These are phyloP conservation scores for Cyclopterus lumpus DNA, from an alignment of 2,797 vertebrate genomes.

Conservation along the genomic window DNA sequence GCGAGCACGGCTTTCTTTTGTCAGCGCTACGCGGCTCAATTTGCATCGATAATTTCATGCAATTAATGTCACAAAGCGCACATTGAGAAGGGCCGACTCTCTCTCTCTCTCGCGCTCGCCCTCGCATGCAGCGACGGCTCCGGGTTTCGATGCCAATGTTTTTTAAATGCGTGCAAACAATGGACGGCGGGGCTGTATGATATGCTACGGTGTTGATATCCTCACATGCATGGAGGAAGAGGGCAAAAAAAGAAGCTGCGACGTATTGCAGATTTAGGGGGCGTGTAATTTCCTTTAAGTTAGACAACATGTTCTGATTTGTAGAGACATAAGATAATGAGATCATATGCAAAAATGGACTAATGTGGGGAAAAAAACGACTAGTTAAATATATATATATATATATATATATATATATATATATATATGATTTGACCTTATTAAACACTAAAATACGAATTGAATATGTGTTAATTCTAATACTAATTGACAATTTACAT, in stretches of 20 bases:
- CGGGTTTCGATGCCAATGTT: slow-evolving; percentile 18
- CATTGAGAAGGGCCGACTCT: slow-evolving; percentile 2
- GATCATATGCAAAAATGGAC: not conserved
- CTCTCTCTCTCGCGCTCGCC: not conserved
- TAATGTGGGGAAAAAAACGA: not conserved
- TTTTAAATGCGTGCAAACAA: slow-evolving; percentile 19
- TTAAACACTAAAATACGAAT: not conserved
- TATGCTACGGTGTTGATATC: slow-evolving; percentile 18
- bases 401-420: not conserved
- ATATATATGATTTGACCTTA: not conserved
- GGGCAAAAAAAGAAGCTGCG: not conserved
- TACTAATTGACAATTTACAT: not conserved
- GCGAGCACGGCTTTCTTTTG: slow-evolving; percentile 30
- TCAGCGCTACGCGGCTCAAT: slow-evolving; percentile 14
- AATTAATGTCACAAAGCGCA: slow-evolving; percentile 46
- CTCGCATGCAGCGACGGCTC: not conserved
- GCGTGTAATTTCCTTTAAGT: slow-evolving; percentile 5
- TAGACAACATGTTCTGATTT: not conserved
- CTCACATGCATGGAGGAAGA: not conserved
- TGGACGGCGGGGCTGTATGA: slow-evolving; percentile 3
- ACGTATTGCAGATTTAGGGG: not conserved
- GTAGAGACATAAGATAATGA: not conserved
- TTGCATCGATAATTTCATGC: slow-evolving; percentile 46
- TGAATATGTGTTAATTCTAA: not conserved
- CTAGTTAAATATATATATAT: not conserved